phyloP scores from a whole-genome alignment of 2,797 vertebrate genomes.

The Vipera ursinii region DNA sequence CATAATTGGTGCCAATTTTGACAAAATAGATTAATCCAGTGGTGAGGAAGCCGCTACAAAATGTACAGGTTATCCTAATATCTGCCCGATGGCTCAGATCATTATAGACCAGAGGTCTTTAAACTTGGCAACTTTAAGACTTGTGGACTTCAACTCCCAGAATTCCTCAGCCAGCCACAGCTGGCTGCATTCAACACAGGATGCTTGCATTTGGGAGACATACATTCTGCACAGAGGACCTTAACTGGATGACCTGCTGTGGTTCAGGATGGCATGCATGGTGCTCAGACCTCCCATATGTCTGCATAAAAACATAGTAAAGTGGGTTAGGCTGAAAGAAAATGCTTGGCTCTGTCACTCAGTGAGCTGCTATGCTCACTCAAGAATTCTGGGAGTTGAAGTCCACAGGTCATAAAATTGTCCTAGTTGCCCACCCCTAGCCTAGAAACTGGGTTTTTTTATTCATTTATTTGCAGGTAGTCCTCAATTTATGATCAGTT shows the following conservation, averaged over 20 bases:
- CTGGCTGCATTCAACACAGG: not conserved
- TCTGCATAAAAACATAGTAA: not conserved
- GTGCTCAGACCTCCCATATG: not conserved
- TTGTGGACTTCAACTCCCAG: no score
- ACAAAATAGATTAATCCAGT: slow-evolving; percentile 52
- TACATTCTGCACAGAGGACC: not conserved
- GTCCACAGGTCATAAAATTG: no score
- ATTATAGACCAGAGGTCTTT: not conserved
- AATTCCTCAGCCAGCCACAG: no score
- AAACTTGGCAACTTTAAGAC: no score
- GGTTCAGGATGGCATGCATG: not conserved
- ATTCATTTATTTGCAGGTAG: not conserved
- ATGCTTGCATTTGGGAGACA: not conserved
- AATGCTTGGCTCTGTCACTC: not conserved
- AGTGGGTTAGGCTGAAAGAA: not conserved
- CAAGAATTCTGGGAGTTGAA: not conserved
- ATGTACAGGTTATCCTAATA: slow-evolving; percentile 11
- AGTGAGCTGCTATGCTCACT: not conserved
- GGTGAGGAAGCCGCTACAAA: slow-evolving; percentile 52
- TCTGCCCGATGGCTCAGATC: slow-evolving; percentile 8
- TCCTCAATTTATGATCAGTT: not conserved
- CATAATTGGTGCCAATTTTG: slow-evolving; percentile 55
- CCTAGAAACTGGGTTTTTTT: not conserved
- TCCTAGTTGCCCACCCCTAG: no score
- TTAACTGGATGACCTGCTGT: not conserved